Evolutionary conservation across 2,113 vertebrate genomes (phyloP), one percentile per base, ranked within the genome.

Genomic region (Thryonomys swinderianus): DNA sequence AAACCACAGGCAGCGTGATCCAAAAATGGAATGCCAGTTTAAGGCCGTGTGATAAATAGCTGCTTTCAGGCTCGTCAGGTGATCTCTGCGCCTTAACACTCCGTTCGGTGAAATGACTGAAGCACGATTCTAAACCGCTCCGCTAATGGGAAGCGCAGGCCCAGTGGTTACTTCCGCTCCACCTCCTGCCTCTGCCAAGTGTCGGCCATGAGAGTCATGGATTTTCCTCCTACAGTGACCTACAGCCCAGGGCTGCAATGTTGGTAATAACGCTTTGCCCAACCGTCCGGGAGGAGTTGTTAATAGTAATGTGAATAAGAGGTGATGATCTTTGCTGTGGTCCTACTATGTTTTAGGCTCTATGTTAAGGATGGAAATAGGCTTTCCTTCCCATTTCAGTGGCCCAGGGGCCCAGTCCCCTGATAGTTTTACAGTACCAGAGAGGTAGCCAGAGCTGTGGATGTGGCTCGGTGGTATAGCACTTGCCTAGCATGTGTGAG

Each of bases 271-370:
- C 0, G 0, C 71, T 51, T 51, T 10, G 10, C 48, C 48, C 48
- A 18, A 17, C 27, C 62, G 48, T 42, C 7, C 3, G 32, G 27
- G 55, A 37, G 55, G 34, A 55, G 61, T 79, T 37, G 73, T 93
- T 96, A 51, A 87, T 88, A 78, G 30, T 71, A 62, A 80, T 69
- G 80, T 92, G 82, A 89, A 66, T 85, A 87, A 92, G 59, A 88
- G 30, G 32, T 74, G 30, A 78, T 85, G 40, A 67, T 20, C 48
- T 78, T 78, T 95, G 71, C 78, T 88, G 14, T 67, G 18, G 11
- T 93, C 76, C 79, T 59, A 20, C 64, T 64, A 13, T 20, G 53
- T 64, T 93, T 93, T 21, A 81, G n/a, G 57, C 25, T 53, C 61
- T 81, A 16, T 18, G 13, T 3, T 40, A 17, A 3, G 32, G 34